phyloP scores from a whole-genome alignment of 2,888 invertebrate genomes.

The Netelia virgata region DNA sequence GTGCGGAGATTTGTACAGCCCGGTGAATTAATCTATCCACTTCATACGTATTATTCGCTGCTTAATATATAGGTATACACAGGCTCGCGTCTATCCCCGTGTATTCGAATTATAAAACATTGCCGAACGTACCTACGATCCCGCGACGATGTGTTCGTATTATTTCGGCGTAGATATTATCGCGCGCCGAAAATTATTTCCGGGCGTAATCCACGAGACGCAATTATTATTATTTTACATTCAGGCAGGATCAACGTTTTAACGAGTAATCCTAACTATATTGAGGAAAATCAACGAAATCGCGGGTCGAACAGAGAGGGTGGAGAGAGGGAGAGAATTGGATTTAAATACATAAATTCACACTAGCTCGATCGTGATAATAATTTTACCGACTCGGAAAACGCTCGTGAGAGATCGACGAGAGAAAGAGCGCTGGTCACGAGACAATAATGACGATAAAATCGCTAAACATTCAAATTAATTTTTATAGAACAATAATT shows the following conservation, averaged over 20 bases:
- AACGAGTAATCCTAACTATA: constrained; percentile 19
- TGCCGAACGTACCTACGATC: constrained; percentile 18
- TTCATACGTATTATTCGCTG: constrained; percentile 32
- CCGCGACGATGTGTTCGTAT: constrained; percentile 23
- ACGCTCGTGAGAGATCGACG: background rate
- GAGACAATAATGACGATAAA: background rate
- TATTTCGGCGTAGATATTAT: constrained; percentile 19
- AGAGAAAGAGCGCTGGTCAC: background rate
- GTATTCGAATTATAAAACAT: constrained; percentile 6
- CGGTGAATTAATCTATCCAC: constrained; percentile 31
- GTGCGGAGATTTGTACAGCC: constrained; percentile 28
- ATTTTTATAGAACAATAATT: too few relatives aligned
- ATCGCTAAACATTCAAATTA: background rate
- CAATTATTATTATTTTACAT: constrained; percentile 7
- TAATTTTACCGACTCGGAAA: background rate
- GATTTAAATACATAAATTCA: constrained; percentile 1
- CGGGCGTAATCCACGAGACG: background rate
- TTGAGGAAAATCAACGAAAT: constrained; percentile 17
- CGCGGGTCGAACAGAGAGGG: too few relatives aligned
- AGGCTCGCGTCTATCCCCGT: constrained; percentile 2
- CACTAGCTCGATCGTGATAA: constrained; percentile 4
- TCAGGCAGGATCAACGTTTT: background rate
- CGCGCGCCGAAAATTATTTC: constrained; percentile 21
- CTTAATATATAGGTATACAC: constrained; percentile 1
- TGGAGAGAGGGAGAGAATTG: background rate